These are phyloP conservation scores for Conopomorpha cramerella DNA, from an alignment of 1,140 invertebrate species.

Conservation along the genomic window DNA sequence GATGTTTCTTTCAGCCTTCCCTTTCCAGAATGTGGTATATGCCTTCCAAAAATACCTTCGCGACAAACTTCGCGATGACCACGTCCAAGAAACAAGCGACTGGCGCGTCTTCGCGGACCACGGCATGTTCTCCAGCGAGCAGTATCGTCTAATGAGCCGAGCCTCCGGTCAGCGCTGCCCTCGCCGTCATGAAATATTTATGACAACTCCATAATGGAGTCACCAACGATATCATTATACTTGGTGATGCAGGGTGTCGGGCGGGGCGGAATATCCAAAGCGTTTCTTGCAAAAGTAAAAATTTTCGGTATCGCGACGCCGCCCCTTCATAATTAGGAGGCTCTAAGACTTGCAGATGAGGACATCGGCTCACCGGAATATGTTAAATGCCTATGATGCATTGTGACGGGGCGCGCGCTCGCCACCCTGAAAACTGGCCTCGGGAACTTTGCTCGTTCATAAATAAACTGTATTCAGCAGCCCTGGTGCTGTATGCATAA, in stretches of 20 bases:
- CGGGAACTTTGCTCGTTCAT: conserved; percentile 64
- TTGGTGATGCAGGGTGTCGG: conserved; percentile 58
- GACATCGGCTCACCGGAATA: too few species aligned
- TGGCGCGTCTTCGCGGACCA: too few species aligned
- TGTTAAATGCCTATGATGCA: too few species aligned
- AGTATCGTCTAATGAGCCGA: too few species aligned
- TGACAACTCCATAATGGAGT: conserved; percentile 60
- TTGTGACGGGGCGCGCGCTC: conserved; percentile 60
- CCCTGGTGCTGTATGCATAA: conserved; percentile 64
- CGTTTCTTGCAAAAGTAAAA: conserved; percentile 62
- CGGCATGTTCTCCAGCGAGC: too few species aligned
- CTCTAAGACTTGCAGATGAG: conserved; percentile 90
- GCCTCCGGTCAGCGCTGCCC: conserved; percentile 49
- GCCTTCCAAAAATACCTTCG: too few species aligned
- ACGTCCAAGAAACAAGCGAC: too few species aligned
- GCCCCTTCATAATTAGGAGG: conserved; percentile 84
- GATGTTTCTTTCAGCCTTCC: too few species aligned
- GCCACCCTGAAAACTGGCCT: conserved; percentile 62
- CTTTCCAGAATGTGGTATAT: too few species aligned
- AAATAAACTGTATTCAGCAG: conserved; percentile 64
- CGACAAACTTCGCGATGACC: too few species aligned
- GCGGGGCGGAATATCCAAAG: conserved; percentile 59
- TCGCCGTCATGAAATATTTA: conserved; percentile 58
- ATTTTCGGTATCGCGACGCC: conserved; percentile 50
- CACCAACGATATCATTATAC: conserved; percentile 62